These are phyloP conservation scores for Drosophila aff. DNA, from an alignment of 1,140 invertebrate species.

Conservation along the genomic window DNA sequence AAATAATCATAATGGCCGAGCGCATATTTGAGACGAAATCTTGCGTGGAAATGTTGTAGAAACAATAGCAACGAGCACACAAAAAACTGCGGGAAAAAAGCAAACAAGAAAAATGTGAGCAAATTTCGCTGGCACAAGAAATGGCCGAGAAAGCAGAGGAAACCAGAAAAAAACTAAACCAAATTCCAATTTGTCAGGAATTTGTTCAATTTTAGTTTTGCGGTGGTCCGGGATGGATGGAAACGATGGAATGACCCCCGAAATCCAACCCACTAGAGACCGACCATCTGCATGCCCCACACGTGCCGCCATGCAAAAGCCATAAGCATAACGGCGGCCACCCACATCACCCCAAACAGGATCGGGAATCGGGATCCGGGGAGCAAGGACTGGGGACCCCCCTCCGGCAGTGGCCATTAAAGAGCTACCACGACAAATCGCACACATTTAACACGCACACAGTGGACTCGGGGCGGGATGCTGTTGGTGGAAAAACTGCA, in stretches of 20 bases:
- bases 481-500: slow-evolving; percentile 71
- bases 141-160: slow-evolving; percentile 38
- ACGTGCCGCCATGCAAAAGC: slow-evolving; percentile 79
- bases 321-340: slow-evolving; percentile 67
- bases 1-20: slow-evolving; percentile 79
- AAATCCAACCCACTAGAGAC: slow-evolving; percentile 14
- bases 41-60: slow-evolving; percentile 74
- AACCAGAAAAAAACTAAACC: slow-evolving; percentile 71
- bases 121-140: slow-evolving; percentile 75
- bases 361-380: not conserved
- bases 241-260: slow-evolving; percentile 18
- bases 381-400: not conserved
- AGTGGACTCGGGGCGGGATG: slow-evolving; percentile 19
- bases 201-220: slow-evolving; percentile 84
- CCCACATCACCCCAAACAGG: slow-evolving; percentile 25
- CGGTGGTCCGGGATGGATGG: slow-evolving; percentile 44
- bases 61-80: slow-evolving; percentile 62
- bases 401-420: slow-evolving; percentile 66
- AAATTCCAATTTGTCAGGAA: slow-evolving; percentile 84
- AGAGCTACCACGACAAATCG: slow-evolving; percentile 79
- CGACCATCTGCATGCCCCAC: slow-evolving; percentile 70
- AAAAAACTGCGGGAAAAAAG: slow-evolving; percentile 45
- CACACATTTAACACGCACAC: slow-evolving; percentile 78
- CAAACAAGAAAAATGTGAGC: slow-evolving; percentile 75
- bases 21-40: slow-evolving; percentile 80